A percentile compares a stretch with the other conserved stretches of the same genome.
These are phyloP conservation scores for Nemotelus pantherinus DNA, from an alignment of 2,888 invertebrate species.

Conservation along the genomic window DNA sequence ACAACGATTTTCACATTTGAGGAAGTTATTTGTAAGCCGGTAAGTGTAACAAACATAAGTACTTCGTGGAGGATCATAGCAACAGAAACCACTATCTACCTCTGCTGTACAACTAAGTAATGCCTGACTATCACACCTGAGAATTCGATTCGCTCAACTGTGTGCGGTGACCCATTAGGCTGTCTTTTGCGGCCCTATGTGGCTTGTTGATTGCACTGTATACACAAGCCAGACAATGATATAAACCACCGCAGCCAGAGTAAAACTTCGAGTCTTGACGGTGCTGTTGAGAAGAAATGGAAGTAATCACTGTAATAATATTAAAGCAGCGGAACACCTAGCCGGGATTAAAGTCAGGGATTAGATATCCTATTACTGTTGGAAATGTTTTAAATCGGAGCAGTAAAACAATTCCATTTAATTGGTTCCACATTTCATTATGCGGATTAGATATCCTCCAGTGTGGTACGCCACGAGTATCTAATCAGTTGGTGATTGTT, in stretches of 20 bases:
- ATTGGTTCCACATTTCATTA: slow-evolving; percentile 44
- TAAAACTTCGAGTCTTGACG: slow-evolving; percentile 17
- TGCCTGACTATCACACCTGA: slow-evolving; percentile 26
- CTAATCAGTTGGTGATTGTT: too few relatives aligned
- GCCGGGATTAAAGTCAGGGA: slow-evolving; percentile 4
- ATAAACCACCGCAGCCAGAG: not conserved
- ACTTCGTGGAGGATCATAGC: slow-evolving; percentile 6
- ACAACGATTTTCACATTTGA: slow-evolving; percentile 42
- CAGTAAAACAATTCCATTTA: slow-evolving; percentile 38
- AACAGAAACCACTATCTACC: slow-evolving; percentile 1
- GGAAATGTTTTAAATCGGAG: slow-evolving; percentile 36
- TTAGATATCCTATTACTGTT: not conserved
- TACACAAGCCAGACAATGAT: slow-evolving; percentile 4
- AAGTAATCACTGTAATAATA: slow-evolving; percentile 1
- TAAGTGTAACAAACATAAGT: slow-evolving; percentile 28
- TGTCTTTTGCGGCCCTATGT: not conserved
- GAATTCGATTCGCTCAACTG: slow-evolving; percentile 17
- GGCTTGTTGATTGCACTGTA: slow-evolving; percentile 1
- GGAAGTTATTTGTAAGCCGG: slow-evolving; percentile 39
- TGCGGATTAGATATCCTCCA: slow-evolving; percentile 13
- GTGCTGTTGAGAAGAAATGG: slow-evolving; percentile 26
- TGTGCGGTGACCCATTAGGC: slow-evolving; percentile 33
- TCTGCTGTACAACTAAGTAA: not conserved
- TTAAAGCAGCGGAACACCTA: slow-evolving; percentile 4
- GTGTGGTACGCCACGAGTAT: too few relatives aligned